Evolutionary conservation across 2,113 vertebrate species (phyloP), one percentile per base, ranked within the genome.

Genomic region (Entelurus aequoreus): DNA sequence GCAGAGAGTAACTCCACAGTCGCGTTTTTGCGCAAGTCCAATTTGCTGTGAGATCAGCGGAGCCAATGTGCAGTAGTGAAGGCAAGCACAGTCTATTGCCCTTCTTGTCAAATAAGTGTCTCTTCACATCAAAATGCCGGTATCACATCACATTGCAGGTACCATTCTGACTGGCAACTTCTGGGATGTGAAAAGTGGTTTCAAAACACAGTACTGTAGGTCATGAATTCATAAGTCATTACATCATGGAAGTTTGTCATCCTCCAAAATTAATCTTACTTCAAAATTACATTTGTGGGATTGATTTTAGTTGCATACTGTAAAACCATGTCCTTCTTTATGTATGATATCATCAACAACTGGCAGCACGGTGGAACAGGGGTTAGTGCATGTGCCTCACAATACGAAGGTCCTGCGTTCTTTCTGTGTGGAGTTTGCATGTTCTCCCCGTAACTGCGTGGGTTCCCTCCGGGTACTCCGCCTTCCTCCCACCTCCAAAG

Each of bases 11-110:
- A 48, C 37, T 40, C 21, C 57, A 49, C 59, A 54, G 62, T 60
- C 68, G 35, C 62, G 46, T 69, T 74, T 70, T 78, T 49, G n/a
- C 46, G 56, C 52, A 54, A 44, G 60, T 73, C 65, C 75, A 69
- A 76, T 78, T 83, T 83, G 79, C 74, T 66, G 52, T 65, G 53
- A 65, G 62, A 64, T 60, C 68, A 68, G 61, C 46, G 48, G 54
- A 57, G 54, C 51, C 60, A 38, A 9, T 28, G 68, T 54, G 47
- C 8, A 56, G 56, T 16, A 53, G 60, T 69, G 66, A 69, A 71
- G 53, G 55, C 55, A 62, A 82, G 77, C 15, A 28, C 19, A 28
- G 50, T 13, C 8, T 28, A 9, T 6, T 15, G 47, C 47, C 14
- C 47, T 15, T 21, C 19, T 52, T 28, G 50, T 28, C 50, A 28